A percentile compares a stretch with the other conserved stretches of the same genome.
phyloP scores from a whole-genome alignment of 2,113 vertebrate species.

The Cranoglanis bouderius region DNA sequence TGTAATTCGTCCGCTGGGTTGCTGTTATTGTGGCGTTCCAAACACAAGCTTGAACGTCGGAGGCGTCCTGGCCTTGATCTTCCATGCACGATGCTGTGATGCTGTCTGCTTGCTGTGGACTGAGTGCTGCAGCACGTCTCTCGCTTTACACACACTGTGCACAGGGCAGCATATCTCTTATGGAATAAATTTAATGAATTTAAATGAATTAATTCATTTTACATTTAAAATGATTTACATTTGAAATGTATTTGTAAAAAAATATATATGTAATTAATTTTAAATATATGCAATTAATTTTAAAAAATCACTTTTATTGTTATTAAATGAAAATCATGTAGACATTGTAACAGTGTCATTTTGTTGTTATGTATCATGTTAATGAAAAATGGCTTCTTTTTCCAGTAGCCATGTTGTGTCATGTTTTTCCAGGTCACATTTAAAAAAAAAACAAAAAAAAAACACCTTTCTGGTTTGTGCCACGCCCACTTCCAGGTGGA shows the following conservation, averaged over 20 bases:
- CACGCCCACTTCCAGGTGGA: neutral
- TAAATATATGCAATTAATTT: too few relatives aligned
- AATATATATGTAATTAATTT: too few relatives aligned
- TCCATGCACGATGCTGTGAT: neutral
- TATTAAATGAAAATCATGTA: too few relatives aligned
- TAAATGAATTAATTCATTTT: neutral
- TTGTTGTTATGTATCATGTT: neutral
- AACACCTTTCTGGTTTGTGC: neutral
- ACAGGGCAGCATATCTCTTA: neutral
- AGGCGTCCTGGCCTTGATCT: neutral
- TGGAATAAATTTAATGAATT: neutral
- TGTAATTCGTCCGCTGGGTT: neutral
- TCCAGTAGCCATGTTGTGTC: neutral
- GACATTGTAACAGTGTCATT: too few relatives aligned
- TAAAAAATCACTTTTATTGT: too few relatives aligned
- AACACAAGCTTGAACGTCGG: neutral
- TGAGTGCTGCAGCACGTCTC: neutral
- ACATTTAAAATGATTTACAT: neutral
- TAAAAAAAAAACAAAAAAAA: too few relatives aligned
- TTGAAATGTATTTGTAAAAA: neutral
- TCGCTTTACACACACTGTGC: neutral
- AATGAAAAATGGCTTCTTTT: neutral
- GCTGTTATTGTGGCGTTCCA: neutral
- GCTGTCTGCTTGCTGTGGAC: neutral
- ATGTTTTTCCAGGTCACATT: too few relatives aligned